A percentile compares a stretch with the other conserved stretches of the same genome.
phyloP scores from a whole-genome alignment of 2,113 vertebrate species.

The Sakesphorus luctuosus region DNA sequence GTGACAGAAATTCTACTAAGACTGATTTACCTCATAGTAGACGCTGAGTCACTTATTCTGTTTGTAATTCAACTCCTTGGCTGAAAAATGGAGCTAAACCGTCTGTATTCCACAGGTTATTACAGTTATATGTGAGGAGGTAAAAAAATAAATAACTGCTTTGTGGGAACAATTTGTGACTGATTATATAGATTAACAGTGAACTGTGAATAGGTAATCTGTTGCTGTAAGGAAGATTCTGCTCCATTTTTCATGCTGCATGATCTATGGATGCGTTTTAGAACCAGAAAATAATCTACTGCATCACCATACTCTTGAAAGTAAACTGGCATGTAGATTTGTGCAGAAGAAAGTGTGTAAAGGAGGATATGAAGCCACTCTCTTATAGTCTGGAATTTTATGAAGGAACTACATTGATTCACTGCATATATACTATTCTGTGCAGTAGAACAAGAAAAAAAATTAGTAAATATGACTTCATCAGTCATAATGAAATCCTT shows the following conservation, averaged over 20 bases:
- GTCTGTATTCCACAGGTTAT: background rate
- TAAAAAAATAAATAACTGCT: background rate
- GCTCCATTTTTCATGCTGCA: background rate
- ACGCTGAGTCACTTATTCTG: background rate
- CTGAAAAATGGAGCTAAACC: background rate
- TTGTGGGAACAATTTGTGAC: background rate
- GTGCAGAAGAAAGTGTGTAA: background rate
- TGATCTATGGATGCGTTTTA: background rate
- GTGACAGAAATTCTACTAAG: background rate
- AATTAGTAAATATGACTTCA: background rate
- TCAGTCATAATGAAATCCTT: background rate
- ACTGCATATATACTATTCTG: background rate
- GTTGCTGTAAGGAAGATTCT: background rate
- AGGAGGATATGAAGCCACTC: background rate
- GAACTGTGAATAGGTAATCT: background rate
- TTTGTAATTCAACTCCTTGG: background rate
- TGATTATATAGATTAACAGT: background rate
- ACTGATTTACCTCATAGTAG: background rate
- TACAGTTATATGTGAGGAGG: background rate
- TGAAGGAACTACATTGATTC: background rate
- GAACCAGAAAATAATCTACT: background rate
- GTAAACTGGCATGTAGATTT: background rate
- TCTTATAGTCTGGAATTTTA: background rate
- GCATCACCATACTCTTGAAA: background rate
- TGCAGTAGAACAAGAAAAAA: background rate